These are phyloP conservation scores for Miichthys miiuy DNA, from an alignment of 2,797 vertebrate species.

Conservation along the genomic window DNA sequence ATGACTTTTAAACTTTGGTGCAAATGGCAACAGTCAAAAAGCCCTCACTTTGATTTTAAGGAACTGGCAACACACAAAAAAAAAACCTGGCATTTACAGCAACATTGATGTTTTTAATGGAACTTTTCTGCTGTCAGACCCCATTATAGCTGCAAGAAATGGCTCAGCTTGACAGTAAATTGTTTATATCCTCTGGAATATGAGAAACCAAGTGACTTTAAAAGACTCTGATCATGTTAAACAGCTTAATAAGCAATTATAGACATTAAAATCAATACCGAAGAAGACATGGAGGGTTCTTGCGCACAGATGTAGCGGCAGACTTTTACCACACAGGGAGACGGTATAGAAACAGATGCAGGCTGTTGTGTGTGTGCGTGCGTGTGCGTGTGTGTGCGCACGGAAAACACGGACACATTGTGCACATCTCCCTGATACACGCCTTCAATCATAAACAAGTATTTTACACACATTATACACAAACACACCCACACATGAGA, in stretches of 20 bases:
- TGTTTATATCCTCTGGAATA: background rate
- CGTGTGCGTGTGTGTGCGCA: constrained; percentile 24
- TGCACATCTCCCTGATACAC: constrained; percentile 48
- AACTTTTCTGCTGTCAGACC: constrained; percentile 4
- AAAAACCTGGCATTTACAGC: background rate
- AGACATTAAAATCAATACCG: background rate
- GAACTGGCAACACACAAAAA: background rate
- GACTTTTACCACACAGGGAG: constrained; percentile 39
- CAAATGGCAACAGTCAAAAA: background rate
- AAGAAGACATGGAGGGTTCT: constrained; percentile 8
- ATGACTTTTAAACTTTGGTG: constrained; percentile 9
- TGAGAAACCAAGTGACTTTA: background rate
- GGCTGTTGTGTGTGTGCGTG: background rate
- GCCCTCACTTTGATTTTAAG: background rate
- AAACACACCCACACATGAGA: constrained; percentile 44
- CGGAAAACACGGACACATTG: constrained; percentile 30
- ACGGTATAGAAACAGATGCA: constrained; percentile 54
- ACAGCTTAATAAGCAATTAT: background rate
- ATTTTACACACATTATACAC: constrained; percentile 56
- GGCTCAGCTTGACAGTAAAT: constrained; percentile 1
- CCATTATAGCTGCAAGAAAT: background rate
- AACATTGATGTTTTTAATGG: background rate
- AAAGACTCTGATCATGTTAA: background rate
- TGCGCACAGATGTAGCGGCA: constrained; percentile 9
- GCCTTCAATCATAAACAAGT: constrained; percentile 57